phyloP scores from a whole-genome alignment of 2,888 invertebrate genomes.

The Digitonthophagus gazella region DNA sequence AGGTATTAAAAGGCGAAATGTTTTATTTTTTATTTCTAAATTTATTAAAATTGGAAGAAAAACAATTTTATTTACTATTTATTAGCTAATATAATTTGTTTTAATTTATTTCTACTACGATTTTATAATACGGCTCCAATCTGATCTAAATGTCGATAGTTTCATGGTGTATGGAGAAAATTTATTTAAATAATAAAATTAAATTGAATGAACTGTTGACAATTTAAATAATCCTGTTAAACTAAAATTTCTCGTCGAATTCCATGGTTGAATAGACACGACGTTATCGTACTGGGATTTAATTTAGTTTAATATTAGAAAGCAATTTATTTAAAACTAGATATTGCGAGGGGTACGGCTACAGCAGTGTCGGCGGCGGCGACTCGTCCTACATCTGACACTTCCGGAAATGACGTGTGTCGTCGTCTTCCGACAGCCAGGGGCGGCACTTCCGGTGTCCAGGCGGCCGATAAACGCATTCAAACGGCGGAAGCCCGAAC shows the following conservation, averaged over 20 bases:
- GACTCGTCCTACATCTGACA: constrained; percentile 47
- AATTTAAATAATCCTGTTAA: not conserved
- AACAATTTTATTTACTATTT: too few relatives aligned
- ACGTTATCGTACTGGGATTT: not conserved
- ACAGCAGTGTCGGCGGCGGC: constrained; percentile 23
- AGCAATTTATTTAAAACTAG: constrained; percentile 33
- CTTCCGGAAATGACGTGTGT: constrained; percentile 53
- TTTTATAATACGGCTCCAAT: too few relatives aligned
- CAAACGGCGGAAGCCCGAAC: constrained; percentile 50
- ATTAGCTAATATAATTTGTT: too few relatives aligned
- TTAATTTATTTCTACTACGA: too few relatives aligned
- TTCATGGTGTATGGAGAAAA: too few relatives aligned
- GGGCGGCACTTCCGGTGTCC: constrained; percentile 51
- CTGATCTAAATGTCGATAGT: too few relatives aligned
- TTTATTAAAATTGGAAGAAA: too few relatives aligned
- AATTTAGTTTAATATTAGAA: constrained; percentile 31
- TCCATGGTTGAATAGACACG: constrained; percentile 1
- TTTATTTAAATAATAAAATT: not conserved
- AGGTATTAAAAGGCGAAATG: too few relatives aligned
- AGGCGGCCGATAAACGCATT: constrained; percentile 49
- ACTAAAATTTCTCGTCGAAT: not conserved
- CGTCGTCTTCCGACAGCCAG: constrained; percentile 52
- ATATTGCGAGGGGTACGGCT: constrained; percentile 25
- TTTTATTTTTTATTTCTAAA: too few relatives aligned
- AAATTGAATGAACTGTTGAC: not conserved